Conservation (phyloP, 2,797 vertebrate species). For the Pyrocephalus nanus region DNA sequence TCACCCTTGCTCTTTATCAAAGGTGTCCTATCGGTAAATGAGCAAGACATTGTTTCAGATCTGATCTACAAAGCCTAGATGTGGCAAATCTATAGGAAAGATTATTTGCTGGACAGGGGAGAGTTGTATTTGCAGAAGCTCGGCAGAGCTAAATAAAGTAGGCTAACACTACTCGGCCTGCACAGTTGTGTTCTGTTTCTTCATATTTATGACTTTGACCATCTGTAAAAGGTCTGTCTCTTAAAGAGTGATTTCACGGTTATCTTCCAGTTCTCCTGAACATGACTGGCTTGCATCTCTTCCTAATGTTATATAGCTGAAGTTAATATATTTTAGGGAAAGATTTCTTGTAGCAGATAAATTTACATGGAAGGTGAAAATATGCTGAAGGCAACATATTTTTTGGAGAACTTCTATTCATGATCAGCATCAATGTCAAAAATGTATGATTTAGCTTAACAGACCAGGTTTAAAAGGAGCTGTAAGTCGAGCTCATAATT, state of each 20-base stretch:
- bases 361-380: conserved; percentile 25
- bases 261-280: not conserved
- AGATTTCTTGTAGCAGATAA: not conserved
- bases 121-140: not conserved
- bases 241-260: not conserved
- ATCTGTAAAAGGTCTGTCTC: not conserved
- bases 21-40: not conserved
- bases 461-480: conserved; percentile 29
- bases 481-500: conserved; percentile 50
- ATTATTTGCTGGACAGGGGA: not conserved
- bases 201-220: not conserved
- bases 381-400: conserved; percentile 1
- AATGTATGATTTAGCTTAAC: conserved; percentile 19
- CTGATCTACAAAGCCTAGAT: not conserved
- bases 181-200: not conserved
- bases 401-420: conserved; percentile 17
- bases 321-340: not conserved
- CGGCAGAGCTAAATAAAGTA: not conserved
- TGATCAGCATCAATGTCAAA: not conserved
- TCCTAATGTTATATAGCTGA: not conserved
- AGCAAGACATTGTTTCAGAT: not conserved
- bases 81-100: not conserved
- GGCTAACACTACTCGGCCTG: not conserved
- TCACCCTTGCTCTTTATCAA: not conserved
- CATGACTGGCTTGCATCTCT: not conserved